Conservation (phyloP, 2,888 invertebrate genomes). For the Chamaedrilus cognettii region DNA sequence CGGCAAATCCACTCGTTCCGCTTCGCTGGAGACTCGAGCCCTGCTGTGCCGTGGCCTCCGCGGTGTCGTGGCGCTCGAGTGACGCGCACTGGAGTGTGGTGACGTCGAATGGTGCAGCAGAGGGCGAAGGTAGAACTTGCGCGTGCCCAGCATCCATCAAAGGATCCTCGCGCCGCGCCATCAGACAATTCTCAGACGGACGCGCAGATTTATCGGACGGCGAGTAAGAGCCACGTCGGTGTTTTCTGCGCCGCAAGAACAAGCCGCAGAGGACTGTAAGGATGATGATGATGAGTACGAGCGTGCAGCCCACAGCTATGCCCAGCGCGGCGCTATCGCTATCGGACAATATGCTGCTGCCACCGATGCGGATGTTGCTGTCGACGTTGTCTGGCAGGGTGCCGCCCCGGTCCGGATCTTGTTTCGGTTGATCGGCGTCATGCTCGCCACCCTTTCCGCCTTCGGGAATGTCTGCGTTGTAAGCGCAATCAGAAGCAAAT, state of each 20-base stretch:
- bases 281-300: conserved; percentile 6
- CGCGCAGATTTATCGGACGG: neutral
- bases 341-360: neutral
- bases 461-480: too few relatives aligned
- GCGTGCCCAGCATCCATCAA: neutral
- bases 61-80: neutral
- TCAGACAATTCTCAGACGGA: too few relatives aligned
- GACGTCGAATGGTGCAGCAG: too few relatives aligned
- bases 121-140: neutral
- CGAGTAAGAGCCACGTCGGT: too few relatives aligned
- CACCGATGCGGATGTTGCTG: conserved; percentile 4
- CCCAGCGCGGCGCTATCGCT: conserved; percentile 1
- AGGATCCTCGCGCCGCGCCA: neutral
- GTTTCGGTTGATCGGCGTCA: too few relatives aligned
- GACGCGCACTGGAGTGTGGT: conserved; percentile 9
- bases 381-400: too few relatives aligned
- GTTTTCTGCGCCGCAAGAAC: conserved; percentile 4
- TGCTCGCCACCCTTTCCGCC: too few relatives aligned
- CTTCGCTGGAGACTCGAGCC: too few relatives aligned
- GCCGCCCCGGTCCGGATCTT: too few relatives aligned
- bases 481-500: too few relatives aligned
- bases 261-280: conserved; percentile 1
- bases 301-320: neutral
- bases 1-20: neutral
- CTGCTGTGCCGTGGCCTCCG: neutral